phyloP scores from a whole-genome alignment of 1,140 invertebrate species.

The Saccostrea echinata region DNA sequence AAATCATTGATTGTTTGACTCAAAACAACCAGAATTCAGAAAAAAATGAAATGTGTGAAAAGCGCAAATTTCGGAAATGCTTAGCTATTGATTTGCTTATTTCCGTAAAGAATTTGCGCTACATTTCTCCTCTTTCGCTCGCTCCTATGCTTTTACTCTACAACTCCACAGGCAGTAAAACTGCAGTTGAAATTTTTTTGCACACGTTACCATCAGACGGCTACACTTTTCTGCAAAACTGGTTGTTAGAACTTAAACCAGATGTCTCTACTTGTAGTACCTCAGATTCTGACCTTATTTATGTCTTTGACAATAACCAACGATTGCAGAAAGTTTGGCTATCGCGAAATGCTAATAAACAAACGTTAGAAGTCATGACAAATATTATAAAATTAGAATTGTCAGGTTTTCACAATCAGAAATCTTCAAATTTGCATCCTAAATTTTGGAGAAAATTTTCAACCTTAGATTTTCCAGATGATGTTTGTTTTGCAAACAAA shows the following conservation, averaged over 20 bases:
- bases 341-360: slow-evolving; percentile 15
- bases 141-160: neutral
- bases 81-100: neutral
- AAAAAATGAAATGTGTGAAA: slow-evolving; percentile 6
- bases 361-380: slow-evolving; percentile 26
- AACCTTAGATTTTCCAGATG: neutral
- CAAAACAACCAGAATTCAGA: slow-evolving; percentile 5
- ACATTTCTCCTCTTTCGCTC: slow-evolving; percentile 7
- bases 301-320: slow-evolving; percentile 28
- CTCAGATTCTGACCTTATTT: neutral
- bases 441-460: slow-evolving; percentile 12
- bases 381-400: neutral
- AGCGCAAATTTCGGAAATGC: neutral
- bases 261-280: neutral
- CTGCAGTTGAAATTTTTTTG: neutral
- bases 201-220: neutral
- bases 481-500: neutral
- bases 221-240: neutral
- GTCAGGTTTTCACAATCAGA: neutral
- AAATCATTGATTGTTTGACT: neutral
- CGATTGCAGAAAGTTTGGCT: slow-evolving; percentile 12
- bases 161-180: neutral
- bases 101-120: slow-evolving; percentile 5
- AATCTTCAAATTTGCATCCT: neutral
- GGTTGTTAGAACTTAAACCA: neutral